Evolutionary conservation across 2,113 vertebrate genomes (phyloP), one percentile per base, ranked within the genome.

Genomic region (Tragelaphus buxtoni): DNA sequence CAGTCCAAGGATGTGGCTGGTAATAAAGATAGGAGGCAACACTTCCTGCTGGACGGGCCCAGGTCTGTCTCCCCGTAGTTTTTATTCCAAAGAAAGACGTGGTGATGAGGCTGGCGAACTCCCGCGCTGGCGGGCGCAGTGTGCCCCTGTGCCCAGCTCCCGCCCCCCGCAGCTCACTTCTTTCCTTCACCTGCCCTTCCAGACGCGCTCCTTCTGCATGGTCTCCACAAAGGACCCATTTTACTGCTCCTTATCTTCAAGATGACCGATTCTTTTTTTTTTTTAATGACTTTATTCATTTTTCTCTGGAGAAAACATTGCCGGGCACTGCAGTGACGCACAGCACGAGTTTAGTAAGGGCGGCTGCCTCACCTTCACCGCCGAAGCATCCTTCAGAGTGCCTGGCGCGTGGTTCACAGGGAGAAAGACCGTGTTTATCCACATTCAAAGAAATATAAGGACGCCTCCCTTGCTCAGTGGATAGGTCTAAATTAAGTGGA

Each of bases 161-260:
- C 4, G 32, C 12, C 28, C 13, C 0, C 4, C 18, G 11, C n/a
- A 60, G 30, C 20, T 79, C 88, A 32, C 47, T 79, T 7, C 87
- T 49, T n/a, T 56, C n/a, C 8, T 7, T 51, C 16, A 26, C 51
- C 11, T 35, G 42, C 39, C 65, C 58, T 45, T 45, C 60, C 26
- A 65, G 69, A 56, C 24, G 16, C 9, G 81, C 82, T 76, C n/a
- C 4, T 32, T 53, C 28, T 5, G 53, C 69, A 72, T 79, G 35
- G 6, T 74, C 55, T 74, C 88, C 90, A 93, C 84, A 81, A 94
- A 93, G 60, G 55, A 49, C 17, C 74, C 58, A 49, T 76, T 89
- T 63, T 76, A 69, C 39, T 72, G 24, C 63, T 90, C 26, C 77
- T 63, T 88, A 88, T 92, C 85, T 96, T 92, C 63, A 56, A 92